Evolutionary conservation across 2,888 invertebrate species (phyloP).

Genomic region (Xiphydria camelus): DNA sequence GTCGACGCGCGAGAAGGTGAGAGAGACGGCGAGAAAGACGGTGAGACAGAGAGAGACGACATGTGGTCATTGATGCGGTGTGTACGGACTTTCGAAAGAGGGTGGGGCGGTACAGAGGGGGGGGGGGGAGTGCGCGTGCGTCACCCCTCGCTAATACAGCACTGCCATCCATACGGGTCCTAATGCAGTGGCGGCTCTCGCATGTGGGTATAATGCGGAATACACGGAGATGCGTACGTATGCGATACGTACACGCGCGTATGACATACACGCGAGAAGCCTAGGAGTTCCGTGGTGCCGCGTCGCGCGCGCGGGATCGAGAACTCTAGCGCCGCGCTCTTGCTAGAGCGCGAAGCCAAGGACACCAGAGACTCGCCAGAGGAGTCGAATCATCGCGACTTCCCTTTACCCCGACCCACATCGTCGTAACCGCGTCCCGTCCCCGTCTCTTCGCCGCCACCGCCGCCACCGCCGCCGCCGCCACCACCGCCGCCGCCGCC

Average conservation of each 20-base stretch:
- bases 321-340: conserved; percentile 26
- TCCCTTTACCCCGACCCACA: conserved; percentile 42
- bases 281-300: too few species aligned
- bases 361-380: conserved; percentile 29
- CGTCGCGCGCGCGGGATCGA: too few species aligned
- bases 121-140: background rate
- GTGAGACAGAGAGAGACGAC: background rate
- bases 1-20: background rate
- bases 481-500: conserved; percentile 13
- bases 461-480: conserved; percentile 2
- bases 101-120: background rate
- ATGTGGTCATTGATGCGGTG: too few species aligned
- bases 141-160: background rate
- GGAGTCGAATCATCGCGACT: conserved; percentile 32
- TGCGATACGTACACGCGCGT: too few species aligned
- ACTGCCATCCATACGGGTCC: too few species aligned
- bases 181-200: too few species aligned
- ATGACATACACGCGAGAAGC: too few species aligned
- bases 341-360: conserved; percentile 41
- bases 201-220: too few species aligned
- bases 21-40: background rate
- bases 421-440: conserved; percentile 9
- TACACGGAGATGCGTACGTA: too few species aligned
- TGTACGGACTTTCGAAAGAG: too few species aligned
- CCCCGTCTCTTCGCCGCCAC: conserved; percentile 1